Evolutionary conservation across 2,888 invertebrate genomes (phyloP), one percentile per base, ranked within the genome.

Genomic region (Axea sp.): DNA sequence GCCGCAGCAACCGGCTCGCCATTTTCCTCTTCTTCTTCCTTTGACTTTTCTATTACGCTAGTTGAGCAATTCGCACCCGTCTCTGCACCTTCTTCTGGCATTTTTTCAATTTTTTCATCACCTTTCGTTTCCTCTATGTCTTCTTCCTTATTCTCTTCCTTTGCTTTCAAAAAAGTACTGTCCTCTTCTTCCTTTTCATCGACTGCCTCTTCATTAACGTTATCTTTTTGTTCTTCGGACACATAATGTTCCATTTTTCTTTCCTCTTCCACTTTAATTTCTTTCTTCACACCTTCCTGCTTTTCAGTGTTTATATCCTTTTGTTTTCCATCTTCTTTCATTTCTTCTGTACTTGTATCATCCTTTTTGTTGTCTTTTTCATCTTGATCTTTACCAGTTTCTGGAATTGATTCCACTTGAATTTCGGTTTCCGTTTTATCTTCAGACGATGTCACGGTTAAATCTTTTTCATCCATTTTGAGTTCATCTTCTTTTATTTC

Each of bases 61-160:
- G 83, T 85, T 85, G 86, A 84, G 85, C 84, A 85, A 84, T 83
- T 85, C 76, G 78, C 74, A 82, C 77, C 82, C 77, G 80, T 37
- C 9, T 82, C 84, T 75, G 78, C 74, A 82, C 77, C 81, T 76
- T 81, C 47, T 6, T 76, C 41, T 15, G 55, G 37, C 6, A 15
- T 37, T 11, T 73, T 62, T 30, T 73, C 51, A 28, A 59, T 60
- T 31, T 26, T 47, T 12, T 68, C 59, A 1, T 77, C 55, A 7
- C 64, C 60, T 7, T 49, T 4, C 6, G 5, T 17, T 14, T 31
- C 4, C 3, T 31, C 47, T 64, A 75, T 76, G 59, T 71, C 79
- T 77, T 84, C 80, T 30, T 73, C 55, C 35, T 59, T 65, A 28
- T 26, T 57, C 12, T 69, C 55, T 1, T 77, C 53, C 9, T 64